Base-by-base conservation (phyloP, 2,113 vertebrate genomes). In the Halichoeres trimaculatus region DNA sequence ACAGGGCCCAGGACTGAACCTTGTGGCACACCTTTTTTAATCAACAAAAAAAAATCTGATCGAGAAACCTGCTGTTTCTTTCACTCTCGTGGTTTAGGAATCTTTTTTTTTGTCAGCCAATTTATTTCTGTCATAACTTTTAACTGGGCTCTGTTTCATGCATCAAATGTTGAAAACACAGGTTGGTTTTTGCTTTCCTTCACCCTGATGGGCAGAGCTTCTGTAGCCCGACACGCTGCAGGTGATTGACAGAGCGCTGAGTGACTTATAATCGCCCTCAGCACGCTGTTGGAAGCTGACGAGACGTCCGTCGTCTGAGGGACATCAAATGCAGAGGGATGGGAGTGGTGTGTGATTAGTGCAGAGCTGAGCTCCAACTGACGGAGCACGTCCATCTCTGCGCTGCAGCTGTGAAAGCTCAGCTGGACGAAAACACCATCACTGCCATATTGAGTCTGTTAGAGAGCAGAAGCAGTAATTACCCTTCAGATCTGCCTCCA, bases 291-390 rank as follows among this genome's bases (percentile, higher is more conserved):
- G 48, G 52, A 55, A 35, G 51, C 57, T 57, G 77, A 79, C 84
- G 81, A 68, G 67, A 57, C 1, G 34, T 63, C 17, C 19, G 43
- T n/a, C 20, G 41, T 30, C 64, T 59, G 70, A 30, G n/a, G 3
- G 55, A 12, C 51, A 53, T 40, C 66, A 35, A 54, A 76, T 13
- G 38, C 45, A 54, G 71, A 80, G 73, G 1, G 20, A 52, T 68
- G 66, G 57, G 62, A 81, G 66, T 63, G 4, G 10, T 34, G 26
- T 48, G 63, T 76, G 80, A 83, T 85, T 76, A 74, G 65, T 38
- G 63, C 65, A 23, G n/a, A n/a, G 69, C 54, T 19, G 35, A 61
- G 64, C 61, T 34, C 2, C 12, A 16, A 67, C 63, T 74, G 65
- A 72, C 78, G 74, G 60, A 36, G 1, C 41, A 34, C 48, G 65